phyloP scores from a whole-genome alignment of 2,888 invertebrate genomes.

The Mesorhabditis belari region DNA sequence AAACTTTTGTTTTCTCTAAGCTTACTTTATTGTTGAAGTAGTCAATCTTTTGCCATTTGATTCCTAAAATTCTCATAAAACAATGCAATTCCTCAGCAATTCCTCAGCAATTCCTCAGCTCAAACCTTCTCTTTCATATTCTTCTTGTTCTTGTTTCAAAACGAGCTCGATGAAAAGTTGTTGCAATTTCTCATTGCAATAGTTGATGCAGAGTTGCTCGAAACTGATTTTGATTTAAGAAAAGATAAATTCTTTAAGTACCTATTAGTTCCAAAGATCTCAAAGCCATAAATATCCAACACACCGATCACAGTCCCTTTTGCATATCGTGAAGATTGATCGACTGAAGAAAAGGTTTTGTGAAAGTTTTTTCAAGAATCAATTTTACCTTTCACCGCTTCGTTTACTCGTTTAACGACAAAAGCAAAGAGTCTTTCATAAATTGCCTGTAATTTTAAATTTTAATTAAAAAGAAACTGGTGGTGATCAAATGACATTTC shows the following conservation, averaged over 20 bases:
- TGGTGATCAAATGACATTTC: not conserved
- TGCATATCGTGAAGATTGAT: constrained; percentile 54
- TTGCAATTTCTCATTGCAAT: constrained; percentile 95
- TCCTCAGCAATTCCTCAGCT: too few relatives aligned
- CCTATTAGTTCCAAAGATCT: constrained; percentile 91
- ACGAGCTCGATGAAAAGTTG: constrained; percentile 95
- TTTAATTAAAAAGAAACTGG: not conserved
- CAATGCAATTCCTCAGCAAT: too few relatives aligned
- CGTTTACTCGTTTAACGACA: constrained; percentile 85
- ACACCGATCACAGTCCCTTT: constrained; percentile 82
- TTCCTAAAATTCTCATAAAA: constrained; percentile 59
- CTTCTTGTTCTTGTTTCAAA: constrained; percentile 93
- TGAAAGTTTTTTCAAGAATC: constrained; percentile 7
- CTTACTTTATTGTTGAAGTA: constrained; percentile 84
- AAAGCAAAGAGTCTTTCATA: constrained; percentile 89
- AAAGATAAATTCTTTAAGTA: constrained; percentile 53
- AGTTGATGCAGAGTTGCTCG: constrained; percentile 98
- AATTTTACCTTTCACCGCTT: constrained; percentile 64
- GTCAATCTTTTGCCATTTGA: constrained; percentile 64
- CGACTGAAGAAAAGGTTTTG: constrained; percentile 4
- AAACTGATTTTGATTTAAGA: constrained; percentile 57
- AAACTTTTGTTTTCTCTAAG: too few relatives aligned
- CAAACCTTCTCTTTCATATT: constrained; percentile 82
- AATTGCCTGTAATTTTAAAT: constrained; percentile 53
- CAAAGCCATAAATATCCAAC: constrained; percentile 95